Evolutionary conservation across 2,797 vertebrate species (phyloP).

Genomic region (Malacoraja senta): DNA sequence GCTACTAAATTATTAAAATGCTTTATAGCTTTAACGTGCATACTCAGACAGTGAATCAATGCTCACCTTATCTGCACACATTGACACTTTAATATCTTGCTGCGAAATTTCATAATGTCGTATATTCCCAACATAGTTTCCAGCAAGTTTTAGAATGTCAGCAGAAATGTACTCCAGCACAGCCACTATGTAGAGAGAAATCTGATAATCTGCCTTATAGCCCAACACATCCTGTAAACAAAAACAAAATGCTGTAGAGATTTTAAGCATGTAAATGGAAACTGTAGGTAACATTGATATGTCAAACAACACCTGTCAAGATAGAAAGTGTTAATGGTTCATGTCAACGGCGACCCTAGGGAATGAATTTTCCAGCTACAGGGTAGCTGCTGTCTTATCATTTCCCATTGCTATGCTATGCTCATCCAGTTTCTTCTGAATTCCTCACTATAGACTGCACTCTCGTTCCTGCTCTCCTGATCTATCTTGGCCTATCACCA

Average conservation of each 20-base stretch:
- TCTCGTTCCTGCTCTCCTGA: too few species aligned
- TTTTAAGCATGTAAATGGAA: neutral
- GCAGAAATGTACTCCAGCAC: constrained; percentile 97
- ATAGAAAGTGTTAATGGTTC: too few species aligned
- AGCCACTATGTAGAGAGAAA: constrained; percentile 91
- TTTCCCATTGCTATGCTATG: too few species aligned
- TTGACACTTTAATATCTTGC: constrained; percentile 98
- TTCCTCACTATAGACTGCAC: too few species aligned
- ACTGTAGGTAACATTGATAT: neutral
- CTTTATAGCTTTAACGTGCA: neutral
- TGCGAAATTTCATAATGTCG: constrained; percentile 95
- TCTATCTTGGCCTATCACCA: too few species aligned
- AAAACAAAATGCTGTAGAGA: neutral
- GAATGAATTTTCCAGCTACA: too few species aligned
- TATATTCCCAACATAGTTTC: constrained; percentile 96
- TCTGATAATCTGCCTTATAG: constrained; percentile 92
- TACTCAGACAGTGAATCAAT: constrained; percentile 30
- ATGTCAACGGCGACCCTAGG: neutral
- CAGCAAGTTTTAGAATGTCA: constrained; percentile 94
- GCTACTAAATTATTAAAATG: neutral
- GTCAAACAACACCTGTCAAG: neutral
- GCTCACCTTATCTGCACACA: constrained; percentile 98
- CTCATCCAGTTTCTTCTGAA: too few species aligned
- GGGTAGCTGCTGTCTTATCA: too few species aligned
- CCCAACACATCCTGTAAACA: constrained; percentile 84